These are phyloP conservation scores for Acrossocheilus wenchowensis DNA, from an alignment of 2,797 vertebrate species.

Conservation along the genomic window DNA sequence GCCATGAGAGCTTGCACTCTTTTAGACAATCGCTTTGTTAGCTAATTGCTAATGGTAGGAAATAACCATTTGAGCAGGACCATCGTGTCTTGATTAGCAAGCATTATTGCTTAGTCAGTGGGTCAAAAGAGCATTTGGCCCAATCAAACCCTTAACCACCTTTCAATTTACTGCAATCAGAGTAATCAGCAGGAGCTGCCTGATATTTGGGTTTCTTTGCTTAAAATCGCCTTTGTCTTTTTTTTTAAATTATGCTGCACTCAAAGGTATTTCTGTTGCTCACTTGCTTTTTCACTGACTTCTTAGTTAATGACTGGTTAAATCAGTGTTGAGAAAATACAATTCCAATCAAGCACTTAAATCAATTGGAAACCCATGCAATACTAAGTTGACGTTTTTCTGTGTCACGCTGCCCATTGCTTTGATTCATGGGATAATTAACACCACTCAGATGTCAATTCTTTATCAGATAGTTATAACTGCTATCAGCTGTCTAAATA, in stretches of 20 bases:
- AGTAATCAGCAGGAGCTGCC: conserved; percentile 8
- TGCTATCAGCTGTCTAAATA: not conserved
- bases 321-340: not conserved
- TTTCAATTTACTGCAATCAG: not conserved
- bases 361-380: not conserved
- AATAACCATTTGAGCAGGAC: not conserved
- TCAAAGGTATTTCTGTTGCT: conserved; percentile 9
- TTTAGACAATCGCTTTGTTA: not conserved
- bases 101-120: not conserved
- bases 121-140: not conserved
- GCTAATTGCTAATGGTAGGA: not conserved
- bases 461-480: not conserved
- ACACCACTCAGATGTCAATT: not conserved
- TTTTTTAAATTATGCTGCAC: conserved; percentile 8
- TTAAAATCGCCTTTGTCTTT: conserved; percentile 13
- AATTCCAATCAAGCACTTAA: conserved; percentile 17
- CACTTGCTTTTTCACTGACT: not conserved
- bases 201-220: conserved; percentile 23
- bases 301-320: not conserved
- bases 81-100: conserved; percentile 12
- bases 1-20: not conserved
- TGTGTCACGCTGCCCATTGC: not conserved
- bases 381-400: not conserved
- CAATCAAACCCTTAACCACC: conserved; percentile 4
- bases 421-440: not conserved